phyloP scores from a whole-genome alignment of 2,113 vertebrate species.

The Lycocorax pyrrhopterus region DNA sequence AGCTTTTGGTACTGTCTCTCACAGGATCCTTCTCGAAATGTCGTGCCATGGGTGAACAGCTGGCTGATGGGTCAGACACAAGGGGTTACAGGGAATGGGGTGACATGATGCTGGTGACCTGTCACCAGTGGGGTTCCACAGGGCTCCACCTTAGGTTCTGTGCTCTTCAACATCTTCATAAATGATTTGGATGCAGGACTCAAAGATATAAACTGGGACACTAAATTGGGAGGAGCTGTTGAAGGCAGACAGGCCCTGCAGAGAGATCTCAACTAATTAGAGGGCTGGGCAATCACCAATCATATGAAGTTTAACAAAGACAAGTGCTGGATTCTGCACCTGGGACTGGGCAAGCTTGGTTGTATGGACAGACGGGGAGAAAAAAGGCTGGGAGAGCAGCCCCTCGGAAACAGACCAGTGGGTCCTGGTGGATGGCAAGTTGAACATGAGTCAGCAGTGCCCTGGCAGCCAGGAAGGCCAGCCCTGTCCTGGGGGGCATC shows the following conservation, averaged over 20 bases:
- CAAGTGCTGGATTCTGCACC: not conserved
- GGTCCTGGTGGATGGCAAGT: accelerated
- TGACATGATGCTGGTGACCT: not conserved
- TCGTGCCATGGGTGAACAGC: not conserved
- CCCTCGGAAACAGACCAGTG: not conserved
- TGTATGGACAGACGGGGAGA: accelerated
- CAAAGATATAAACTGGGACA: not conserved
- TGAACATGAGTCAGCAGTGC: not conserved
- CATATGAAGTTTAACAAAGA: not conserved
- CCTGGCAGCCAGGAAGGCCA: not conserved
- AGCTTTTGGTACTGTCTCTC: not conserved
- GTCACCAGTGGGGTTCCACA: not conserved
- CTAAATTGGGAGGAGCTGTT: not conserved
- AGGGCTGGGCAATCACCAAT: not conserved
- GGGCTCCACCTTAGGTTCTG: accelerated
- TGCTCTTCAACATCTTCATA: not conserved
- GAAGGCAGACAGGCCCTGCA: not conserved
- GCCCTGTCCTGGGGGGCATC: accelerated
- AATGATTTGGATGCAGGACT: not conserved
- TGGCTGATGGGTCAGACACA: not conserved
- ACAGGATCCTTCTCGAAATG: not conserved
- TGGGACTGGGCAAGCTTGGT: not conserved
- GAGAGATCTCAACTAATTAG: not conserved
- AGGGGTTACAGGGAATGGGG: not conserved
- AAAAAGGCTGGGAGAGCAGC: not conserved